Conservation (phyloP, 2,888 invertebrate species). For the Petrolisthes manimaculis region DNA sequence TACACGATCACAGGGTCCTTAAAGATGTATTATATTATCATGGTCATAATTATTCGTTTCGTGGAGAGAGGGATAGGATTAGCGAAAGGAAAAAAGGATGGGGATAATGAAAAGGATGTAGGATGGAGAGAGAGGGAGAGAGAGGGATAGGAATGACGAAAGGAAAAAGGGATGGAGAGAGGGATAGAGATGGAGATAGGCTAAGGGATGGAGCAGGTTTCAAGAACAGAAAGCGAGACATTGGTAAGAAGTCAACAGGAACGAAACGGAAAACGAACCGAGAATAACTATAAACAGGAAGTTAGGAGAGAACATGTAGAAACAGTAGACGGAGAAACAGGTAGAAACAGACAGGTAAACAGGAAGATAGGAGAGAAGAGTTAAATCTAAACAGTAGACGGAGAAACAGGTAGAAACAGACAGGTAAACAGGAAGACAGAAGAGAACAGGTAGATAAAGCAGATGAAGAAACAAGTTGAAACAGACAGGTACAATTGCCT, state of each 20-base stretch:
- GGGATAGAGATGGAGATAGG: too few relatives aligned
- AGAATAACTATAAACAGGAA: background rate
- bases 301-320: background rate
- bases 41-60: too few relatives aligned
- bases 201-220: background rate
- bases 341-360: background rate
- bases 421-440: background rate
- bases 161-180: background rate
- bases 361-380: background rate
- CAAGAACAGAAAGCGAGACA: background rate
- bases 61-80: too few relatives aligned
- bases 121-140: too few relatives aligned
- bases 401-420: background rate
- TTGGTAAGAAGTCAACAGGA: background rate
- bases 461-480: background rate
- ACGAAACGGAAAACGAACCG: background rate
- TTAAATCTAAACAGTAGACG: background rate
- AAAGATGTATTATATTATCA: too few relatives aligned
- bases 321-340: background rate
- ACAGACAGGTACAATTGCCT: slow-evolving; percentile 2
- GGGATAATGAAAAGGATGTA: too few relatives aligned
- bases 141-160: background rate
- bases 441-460: too few relatives aligned
- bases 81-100: too few relatives aligned
- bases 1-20: too few relatives aligned